Conservation (phyloP, 2,888 invertebrate species). For the Eupithecia inturbata region DNA sequence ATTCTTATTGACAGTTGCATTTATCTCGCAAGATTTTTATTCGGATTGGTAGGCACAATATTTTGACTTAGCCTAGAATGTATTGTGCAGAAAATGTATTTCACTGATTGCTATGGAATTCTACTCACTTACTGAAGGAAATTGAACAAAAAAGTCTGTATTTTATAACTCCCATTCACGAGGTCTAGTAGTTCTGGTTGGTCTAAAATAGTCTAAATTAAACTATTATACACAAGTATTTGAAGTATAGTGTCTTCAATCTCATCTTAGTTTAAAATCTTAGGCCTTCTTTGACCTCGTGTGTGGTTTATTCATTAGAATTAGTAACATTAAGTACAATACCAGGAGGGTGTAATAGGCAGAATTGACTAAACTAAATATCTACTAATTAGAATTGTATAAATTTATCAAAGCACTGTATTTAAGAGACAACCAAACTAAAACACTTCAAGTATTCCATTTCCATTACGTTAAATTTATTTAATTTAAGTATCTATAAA, state of each 20-base stretch:
- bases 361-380: background rate
- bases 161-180: background rate
- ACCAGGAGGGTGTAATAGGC: background rate
- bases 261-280: background rate
- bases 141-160: slow-evolving; percentile 1
- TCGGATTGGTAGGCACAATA: background rate
- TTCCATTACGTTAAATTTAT: too few relatives aligned
- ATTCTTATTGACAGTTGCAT: background rate
- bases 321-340: slow-evolving; percentile 1
- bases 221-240: background rate
- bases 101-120: background rate
- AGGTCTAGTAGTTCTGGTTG: background rate
- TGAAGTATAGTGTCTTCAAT: slow-evolving; percentile 9
- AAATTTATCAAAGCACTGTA: background rate
- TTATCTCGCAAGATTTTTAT: background rate
- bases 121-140: background rate
- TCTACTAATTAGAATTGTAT: background rate
- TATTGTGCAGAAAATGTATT: background rate
- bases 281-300: background rate
- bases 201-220: background rate
- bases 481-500: too few relatives aligned
- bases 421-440: background rate
- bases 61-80: background rate
- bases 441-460: background rate
- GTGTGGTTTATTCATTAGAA: background rate